phyloP scores from a whole-genome alignment of 2,888 invertebrate genomes.

The Apoda limacodes region DNA sequence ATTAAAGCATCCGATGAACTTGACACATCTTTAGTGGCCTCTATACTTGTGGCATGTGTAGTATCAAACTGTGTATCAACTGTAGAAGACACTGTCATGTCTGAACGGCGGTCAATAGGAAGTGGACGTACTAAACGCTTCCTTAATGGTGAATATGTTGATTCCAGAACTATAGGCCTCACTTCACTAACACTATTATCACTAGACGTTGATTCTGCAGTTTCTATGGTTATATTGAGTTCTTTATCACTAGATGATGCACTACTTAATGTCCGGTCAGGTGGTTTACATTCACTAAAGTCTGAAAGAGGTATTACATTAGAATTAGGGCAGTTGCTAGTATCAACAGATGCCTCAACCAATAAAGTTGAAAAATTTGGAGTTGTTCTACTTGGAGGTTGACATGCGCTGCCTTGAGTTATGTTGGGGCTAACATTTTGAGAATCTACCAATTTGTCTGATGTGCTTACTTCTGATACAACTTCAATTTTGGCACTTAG shows the following conservation, averaged over 20 bases:
- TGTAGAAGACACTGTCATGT: constrained; percentile 60
- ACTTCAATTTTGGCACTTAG: constrained; percentile 32
- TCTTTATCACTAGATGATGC: constrained; percentile 55
- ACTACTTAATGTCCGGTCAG: constrained; percentile 54
- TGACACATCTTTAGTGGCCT: constrained; percentile 52
- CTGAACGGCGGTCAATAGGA: constrained; percentile 48
- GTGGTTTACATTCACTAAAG: constrained; percentile 37
- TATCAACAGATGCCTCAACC: too few species aligned
- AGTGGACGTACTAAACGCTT: constrained; percentile 52
- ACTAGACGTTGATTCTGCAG: constrained; percentile 61
- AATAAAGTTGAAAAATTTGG: constrained; percentile 32
- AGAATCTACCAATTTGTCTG: neutral
- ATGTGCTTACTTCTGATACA: constrained; percentile 5
- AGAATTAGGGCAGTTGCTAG: too few species aligned
- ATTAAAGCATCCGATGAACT: constrained; percentile 60
- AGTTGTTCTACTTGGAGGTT: constrained; percentile 16
- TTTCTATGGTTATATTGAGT: constrained; percentile 56
- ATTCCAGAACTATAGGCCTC: constrained; percentile 29
- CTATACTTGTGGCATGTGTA: neutral
- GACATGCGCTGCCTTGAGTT: too few species aligned
- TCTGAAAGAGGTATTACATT: constrained; percentile 32
- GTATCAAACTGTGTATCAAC: constrained; percentile 39
- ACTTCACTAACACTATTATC: constrained; percentile 55
- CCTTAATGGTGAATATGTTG: constrained; percentile 44
- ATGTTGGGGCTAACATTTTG: constrained; percentile 4